Conservation (phyloP, 1,140 invertebrate genomes). For the Centruroides sculpturatus region DNA sequence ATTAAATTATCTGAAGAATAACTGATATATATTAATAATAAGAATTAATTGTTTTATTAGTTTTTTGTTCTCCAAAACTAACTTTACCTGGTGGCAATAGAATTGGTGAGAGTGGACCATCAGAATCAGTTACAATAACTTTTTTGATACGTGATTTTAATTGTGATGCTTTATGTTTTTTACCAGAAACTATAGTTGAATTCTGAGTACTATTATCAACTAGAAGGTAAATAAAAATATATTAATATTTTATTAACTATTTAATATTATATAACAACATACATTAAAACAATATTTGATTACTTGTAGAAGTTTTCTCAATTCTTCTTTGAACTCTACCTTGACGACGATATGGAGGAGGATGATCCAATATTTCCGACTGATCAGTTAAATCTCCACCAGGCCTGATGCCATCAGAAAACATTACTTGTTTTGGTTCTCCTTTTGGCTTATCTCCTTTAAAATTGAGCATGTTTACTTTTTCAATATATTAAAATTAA, state of each 20-base stretch:
- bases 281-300: too few species aligned
- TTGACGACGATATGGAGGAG: slow-evolving; percentile 7
- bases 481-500: too few species aligned
- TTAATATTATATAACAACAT: too few species aligned
- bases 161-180: neutral
- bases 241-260: neutral
- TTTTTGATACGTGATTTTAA: slow-evolving; percentile 1
- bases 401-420: slow-evolving; percentile 79
- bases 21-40: too few species aligned
- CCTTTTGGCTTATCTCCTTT: slow-evolving; percentile 24
- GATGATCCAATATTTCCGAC: slow-evolving; percentile 4
- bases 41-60: too few species aligned
- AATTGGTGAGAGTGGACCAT: slow-evolving; percentile 17
- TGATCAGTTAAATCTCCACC: slow-evolving; percentile 69
- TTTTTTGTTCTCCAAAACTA: too few species aligned
- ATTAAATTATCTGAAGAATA: too few species aligned
- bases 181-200: neutral
- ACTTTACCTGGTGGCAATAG: slow-evolving; percentile 2
- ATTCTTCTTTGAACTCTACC: slow-evolving; percentile 7
- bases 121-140: slow-evolving; percentile 12
- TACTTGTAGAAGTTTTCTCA: slow-evolving; percentile 8
- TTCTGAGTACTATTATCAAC: neutral
- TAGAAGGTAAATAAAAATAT: neutral
- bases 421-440: slow-evolving; percentile 65
- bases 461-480: neutral